Conservation (phyloP, 1,140 invertebrate species). For the Cecropterus lyciades region DNA sequence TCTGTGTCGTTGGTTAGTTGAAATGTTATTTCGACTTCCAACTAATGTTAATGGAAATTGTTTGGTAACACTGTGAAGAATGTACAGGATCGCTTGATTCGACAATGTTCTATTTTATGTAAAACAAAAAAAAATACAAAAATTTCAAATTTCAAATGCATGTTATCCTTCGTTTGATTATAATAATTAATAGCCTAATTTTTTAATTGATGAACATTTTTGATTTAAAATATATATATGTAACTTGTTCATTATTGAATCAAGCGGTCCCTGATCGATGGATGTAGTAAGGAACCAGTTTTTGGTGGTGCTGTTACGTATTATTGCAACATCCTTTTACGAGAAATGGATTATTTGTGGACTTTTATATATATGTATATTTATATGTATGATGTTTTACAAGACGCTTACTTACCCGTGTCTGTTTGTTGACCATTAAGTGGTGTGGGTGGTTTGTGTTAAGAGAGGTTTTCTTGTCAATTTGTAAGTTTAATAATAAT, state of each 20-base stretch:
- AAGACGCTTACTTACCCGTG: constrained; percentile 15
- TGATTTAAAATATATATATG: too few species aligned
- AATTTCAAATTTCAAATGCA: too few species aligned
- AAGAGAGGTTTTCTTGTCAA: neutral
- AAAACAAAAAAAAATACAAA: too few species aligned
- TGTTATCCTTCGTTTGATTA: too few species aligned
- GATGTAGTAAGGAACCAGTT: constrained; percentile 23
- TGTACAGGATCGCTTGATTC: constrained; percentile 3
- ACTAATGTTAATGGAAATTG: constrained; percentile 1
- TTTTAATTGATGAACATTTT: too few species aligned
- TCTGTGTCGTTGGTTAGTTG: constrained; percentile 11
- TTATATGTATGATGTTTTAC: constrained; percentile 11
- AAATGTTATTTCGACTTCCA: neutral
- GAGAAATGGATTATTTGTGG: constrained; percentile 9
- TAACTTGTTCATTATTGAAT: constrained; percentile 3
- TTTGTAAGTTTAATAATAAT: neutral
- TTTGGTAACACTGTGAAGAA: neutral
- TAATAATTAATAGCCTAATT: too few species aligned
- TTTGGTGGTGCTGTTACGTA: constrained; percentile 21
- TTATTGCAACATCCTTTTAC: constrained; percentile 17
- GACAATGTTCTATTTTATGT: neutral
- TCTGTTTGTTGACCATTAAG: constrained; percentile 3
- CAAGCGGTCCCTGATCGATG: constrained; percentile 9
- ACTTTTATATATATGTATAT: constrained; percentile 4
- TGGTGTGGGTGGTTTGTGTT: constrained; percentile 5